These are phyloP conservation scores for Candidula unifasciata DNA, from an alignment of 2,888 invertebrate species.

Conservation along the genomic window DNA sequence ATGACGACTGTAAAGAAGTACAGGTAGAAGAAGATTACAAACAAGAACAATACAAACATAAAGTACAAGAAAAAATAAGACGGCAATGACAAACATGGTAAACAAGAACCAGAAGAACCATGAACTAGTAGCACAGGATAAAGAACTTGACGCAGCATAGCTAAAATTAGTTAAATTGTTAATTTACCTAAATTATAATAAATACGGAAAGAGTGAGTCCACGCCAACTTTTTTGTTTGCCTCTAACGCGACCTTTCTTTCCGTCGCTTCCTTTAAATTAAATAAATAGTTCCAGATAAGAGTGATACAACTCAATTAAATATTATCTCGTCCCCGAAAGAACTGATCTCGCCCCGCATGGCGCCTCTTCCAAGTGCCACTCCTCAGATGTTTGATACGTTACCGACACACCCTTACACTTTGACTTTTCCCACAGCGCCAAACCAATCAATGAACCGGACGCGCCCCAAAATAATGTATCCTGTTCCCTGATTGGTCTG, in stretches of 20 bases:
- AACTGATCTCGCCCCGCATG: slow-evolving; percentile 23
- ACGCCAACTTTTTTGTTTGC: too few species aligned
- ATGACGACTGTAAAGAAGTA: too few species aligned
- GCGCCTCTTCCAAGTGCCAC: slow-evolving; percentile 9
- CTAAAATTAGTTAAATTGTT: too few species aligned
- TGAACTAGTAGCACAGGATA: too few species aligned
- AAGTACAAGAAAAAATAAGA: not conserved
- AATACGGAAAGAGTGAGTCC: too few species aligned
- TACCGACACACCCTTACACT: slow-evolving; percentile 34
- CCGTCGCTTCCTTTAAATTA: too few species aligned
- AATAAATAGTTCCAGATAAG: not conserved
- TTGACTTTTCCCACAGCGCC: slow-evolving; percentile 26
- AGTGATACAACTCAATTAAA: slow-evolving; percentile 13
- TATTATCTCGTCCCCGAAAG: not conserved
- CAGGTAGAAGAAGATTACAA: not conserved
- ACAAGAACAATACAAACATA: not conserved
- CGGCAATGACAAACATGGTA: too few species aligned
- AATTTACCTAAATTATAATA: too few species aligned
- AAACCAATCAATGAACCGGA: slow-evolving; percentile 6
- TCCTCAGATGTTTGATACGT: slow-evolving; percentile 2
- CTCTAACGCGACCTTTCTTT: too few species aligned
- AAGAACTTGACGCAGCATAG: too few species aligned
- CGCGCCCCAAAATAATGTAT: slow-evolving; percentile 26
- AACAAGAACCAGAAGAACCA: too few species aligned
- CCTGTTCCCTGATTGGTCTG: slow-evolving; percentile 17